phyloP scores from a whole-genome alignment of 2,888 invertebrate genomes.

The Cephus rjabovi region DNA sequence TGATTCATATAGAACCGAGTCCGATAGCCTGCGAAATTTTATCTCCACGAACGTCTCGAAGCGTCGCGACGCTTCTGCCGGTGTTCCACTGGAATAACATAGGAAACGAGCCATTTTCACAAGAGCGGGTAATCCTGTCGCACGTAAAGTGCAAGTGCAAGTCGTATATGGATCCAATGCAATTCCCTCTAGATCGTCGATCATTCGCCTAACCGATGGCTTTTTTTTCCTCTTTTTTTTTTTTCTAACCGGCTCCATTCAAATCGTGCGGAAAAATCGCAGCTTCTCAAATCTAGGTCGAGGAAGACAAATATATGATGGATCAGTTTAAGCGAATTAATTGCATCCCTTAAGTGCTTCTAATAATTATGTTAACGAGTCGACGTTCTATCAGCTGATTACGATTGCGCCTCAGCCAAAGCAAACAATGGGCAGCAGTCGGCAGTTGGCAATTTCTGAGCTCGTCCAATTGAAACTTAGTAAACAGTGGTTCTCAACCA shows the following conservation, averaged over 20 bases:
- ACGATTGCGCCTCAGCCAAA: slow-evolving; percentile 19
- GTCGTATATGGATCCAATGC: neutral
- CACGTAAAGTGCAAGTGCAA: neutral
- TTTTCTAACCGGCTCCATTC: neutral
- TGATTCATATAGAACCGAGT: neutral
- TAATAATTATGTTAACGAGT: slow-evolving; percentile 35
- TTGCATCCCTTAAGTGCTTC: slow-evolving; percentile 16
- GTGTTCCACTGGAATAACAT: neutral
- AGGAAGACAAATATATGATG: neutral
- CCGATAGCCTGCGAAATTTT: neutral
- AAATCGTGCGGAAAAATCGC: neutral
- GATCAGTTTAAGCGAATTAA: neutral
- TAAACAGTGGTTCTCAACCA: slow-evolving; percentile 29
- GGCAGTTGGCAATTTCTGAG: slow-evolving; percentile 18
- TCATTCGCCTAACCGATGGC: neutral
- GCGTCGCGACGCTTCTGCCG: neutral
- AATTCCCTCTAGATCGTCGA: neutral
- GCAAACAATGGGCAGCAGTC: slow-evolving; percentile 10
- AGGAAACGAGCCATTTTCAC: neutral
- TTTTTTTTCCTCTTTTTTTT: neutral
- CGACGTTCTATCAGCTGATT: slow-evolving; percentile 35
- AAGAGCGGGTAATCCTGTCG: neutral
- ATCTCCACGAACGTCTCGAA: neutral
- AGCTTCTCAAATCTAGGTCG: neutral
- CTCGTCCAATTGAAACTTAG: slow-evolving; percentile 38